These are phyloP conservation scores for Umimayanthus chanpuru DNA, from an alignment of 92 coral and sea anemone genomes.

Conservation along the genomic window DNA sequence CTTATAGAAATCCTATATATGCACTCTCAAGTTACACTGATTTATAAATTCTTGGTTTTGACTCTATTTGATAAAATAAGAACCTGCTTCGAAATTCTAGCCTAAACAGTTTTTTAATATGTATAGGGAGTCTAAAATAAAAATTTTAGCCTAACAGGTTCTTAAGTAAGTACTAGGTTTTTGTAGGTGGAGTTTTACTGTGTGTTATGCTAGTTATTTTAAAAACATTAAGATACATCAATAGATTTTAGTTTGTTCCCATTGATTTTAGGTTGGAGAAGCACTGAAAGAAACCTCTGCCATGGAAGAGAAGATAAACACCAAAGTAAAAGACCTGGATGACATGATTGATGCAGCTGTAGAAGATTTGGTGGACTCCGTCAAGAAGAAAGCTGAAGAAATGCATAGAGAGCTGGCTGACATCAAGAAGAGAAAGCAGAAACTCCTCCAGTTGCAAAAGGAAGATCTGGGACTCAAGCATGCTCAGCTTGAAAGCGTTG, in stretches of 20 bases:
- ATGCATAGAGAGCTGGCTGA: slow-evolving; percentile 41
- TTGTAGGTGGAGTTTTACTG: too few species aligned
- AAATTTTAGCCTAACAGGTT: too few species aligned
- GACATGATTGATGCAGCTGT: slow-evolving; percentile 45
- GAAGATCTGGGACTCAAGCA: slow-evolving; percentile 42
- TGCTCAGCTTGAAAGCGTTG: slow-evolving; percentile 50
- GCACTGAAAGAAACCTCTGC: slow-evolving; percentile 41
- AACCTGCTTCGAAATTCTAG: too few species aligned
- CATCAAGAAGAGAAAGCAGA: slow-evolving; percentile 34
- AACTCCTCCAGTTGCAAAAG: slow-evolving; percentile 48
- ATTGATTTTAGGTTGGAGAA: slow-evolving; percentile 13
- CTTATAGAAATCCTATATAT: too few species aligned
- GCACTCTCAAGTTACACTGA: too few species aligned
- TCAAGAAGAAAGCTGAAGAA: slow-evolving; percentile 50
- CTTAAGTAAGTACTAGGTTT: too few species aligned
- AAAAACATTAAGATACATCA: too few species aligned
- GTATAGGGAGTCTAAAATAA: too few species aligned
- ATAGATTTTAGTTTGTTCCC: background rate
- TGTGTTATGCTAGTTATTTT: too few species aligned
- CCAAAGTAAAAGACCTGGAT: slow-evolving; percentile 24
- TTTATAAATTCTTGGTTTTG: too few species aligned
- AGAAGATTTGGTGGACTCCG: slow-evolving; percentile 32
- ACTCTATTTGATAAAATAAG: too few species aligned
- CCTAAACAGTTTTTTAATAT: too few species aligned
- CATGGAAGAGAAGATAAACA: slow-evolving; percentile 31